Base-by-base conservation (phyloP, 1,140 invertebrate genomes). In the Diploscapter pachys region DNA sequence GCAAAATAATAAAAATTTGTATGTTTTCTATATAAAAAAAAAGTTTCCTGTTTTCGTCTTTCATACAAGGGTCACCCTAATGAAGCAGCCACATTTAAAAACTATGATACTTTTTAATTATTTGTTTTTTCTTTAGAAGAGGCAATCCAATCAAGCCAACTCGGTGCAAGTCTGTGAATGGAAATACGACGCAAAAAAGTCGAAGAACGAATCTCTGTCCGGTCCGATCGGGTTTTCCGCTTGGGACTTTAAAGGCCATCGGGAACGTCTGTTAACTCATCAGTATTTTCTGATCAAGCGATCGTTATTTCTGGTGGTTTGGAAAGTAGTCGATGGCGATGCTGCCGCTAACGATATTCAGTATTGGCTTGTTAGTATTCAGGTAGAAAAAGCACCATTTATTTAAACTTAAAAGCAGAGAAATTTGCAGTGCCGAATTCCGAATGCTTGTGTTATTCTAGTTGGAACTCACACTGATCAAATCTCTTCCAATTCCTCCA, bases 191-290 rank as follows among this genome's bases (percentile, higher is more conserved):
- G 93, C 93, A 91, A 91, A 89, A 81, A 87, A 55, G 86, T 89
- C 3, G 83, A 90, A 49, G 88, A 69, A 88, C 3, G 89, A 91
- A 57, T 91, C 91, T 6, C 90, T 90, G 2, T 90, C 92, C 77
- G 95, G 94, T 0, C 91, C 93, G 0, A 92, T 98, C 63, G 91
- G 93, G n/a, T 98, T 99, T 87, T 89, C 95, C 72, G 98, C 95
- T 0, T 99, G 96, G 96, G 96, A 99, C 87, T 99, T 99, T 89
- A 95, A 95, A n/a, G 96, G 96, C 0, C 95, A 97, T 80, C 91
- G 91, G 82, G 94, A 96, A 85, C 95, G 95, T 84, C 98, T 98
- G 85, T 93, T 95, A 0, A 98, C 96, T 1, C 96, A 98, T 89
- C 95, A 98, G 82, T 99, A 98, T 86, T 99, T 99, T 85, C 87